These are phyloP conservation scores for Zaprionus bogoriensis DNA, from an alignment of 2,888 invertebrate genomes.

Conservation along the genomic window DNA sequence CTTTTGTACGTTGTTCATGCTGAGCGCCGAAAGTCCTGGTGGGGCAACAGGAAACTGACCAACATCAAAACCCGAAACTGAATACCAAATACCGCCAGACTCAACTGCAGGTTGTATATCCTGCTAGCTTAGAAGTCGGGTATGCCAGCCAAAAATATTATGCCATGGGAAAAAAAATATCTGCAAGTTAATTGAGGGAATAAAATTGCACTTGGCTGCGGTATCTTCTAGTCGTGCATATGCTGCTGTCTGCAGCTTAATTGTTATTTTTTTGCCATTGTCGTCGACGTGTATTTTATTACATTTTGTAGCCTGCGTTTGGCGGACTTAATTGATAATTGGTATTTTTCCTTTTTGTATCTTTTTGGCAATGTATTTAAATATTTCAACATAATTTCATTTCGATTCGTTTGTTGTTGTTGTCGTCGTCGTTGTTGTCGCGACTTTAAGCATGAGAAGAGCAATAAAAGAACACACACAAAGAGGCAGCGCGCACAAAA, in stretches of 20 bases:
- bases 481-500: conserved; percentile 38
- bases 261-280: conserved; percentile 49
- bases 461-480: conserved; percentile 42
- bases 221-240: neutral
- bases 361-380: conserved; percentile 56
- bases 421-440: conserved; percentile 16
- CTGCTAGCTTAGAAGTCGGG: conserved; percentile 9
- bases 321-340: conserved; percentile 80
- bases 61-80: conserved; percentile 53
- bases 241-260: conserved; percentile 1
- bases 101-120: conserved; percentile 41
- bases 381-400: conserved; percentile 74
- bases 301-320: conserved; percentile 56
- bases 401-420: conserved; percentile 38
- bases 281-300: conserved; percentile 60
- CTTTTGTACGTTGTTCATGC: conserved; percentile 12
- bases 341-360: conserved; percentile 39
- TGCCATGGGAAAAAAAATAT: neutral
- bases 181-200: neutral
- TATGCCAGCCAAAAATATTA: neutral
- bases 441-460: conserved; percentile 44
- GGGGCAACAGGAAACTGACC: conserved; percentile 64
- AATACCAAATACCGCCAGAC: conserved; percentile 26
- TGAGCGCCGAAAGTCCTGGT: conserved; percentile 24
- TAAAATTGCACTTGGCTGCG: neutral